Evolutionary conservation across 2,797 vertebrate species (phyloP), one percentile per base, ranked within the genome.

Genomic region (Galago senegalensis): DNA sequence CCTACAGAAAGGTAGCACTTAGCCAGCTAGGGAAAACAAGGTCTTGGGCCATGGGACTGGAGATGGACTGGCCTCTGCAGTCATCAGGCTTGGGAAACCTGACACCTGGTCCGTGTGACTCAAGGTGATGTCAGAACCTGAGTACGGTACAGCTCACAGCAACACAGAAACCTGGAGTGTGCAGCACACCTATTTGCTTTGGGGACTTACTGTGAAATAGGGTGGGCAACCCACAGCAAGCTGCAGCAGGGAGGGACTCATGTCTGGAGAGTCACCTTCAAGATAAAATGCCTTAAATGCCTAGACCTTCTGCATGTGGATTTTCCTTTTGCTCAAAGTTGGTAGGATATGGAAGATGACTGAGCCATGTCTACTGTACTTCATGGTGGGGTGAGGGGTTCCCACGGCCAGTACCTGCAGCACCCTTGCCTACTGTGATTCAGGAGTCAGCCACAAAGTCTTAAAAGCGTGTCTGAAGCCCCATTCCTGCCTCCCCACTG

Each of bases 181-280:
- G 11, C 7, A 17, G 0, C 10, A 3, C n/a, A 49, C 2, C 18
- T 6, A 2, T 13, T 9, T 60, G 37, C 49, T 73, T 37, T 61
- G 72, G 20, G 77, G 16, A 72, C 72, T 79, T 58, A 17, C 7
- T 1, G 49, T 10, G 37, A 10, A 63, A 16, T 31, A 13, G 53
- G 34, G 53, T 25, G 79, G 60, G 60, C 16, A 4, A 17, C 31
- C 0, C 20, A 37, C 65, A 1, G 14, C 67, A 3, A 5, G 31
- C 7, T 11, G 43, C 12, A 10, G 40, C 25, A 0, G 1, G 6
- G 31, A 7, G 5, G 67, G 4, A 0, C 34, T 56, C 1, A 0
- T 6, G 23, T 21, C 9, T 29, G 25, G 31, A 23, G 2, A 0
- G 7, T 40, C 76, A n/a, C 25, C 63, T 21, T 13, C 3, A 27